Evolutionary conservation across 2,888 invertebrate genomes (phyloP).

Genomic region (Phalera bucephala): DNA sequence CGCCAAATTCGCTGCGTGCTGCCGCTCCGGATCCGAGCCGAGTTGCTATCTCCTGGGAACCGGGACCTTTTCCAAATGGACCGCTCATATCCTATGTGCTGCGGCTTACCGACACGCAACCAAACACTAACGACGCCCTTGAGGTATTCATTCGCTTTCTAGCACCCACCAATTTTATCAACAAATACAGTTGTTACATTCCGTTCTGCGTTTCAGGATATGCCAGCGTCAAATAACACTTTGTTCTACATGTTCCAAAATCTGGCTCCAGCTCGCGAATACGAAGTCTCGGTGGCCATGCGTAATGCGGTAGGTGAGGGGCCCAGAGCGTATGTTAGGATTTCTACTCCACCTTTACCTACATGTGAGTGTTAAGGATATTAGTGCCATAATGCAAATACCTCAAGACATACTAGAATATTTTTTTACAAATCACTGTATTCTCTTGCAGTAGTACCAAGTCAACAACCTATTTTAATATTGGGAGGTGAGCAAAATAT

Average conservation of each 20-base stretch:
- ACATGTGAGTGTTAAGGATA: constrained; percentile 73
- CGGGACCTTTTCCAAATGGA: constrained; percentile 93
- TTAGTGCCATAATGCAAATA: no score
- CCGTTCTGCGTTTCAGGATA: constrained; percentile 88
- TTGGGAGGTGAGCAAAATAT: constrained; percentile 87
- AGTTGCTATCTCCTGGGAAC: constrained; percentile 94
- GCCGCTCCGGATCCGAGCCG: constrained; percentile 91
- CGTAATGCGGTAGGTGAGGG: constrained; percentile 91
- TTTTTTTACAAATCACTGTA: no score
- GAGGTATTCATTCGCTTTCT: no score
- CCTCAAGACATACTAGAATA: no score
- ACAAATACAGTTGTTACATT: no score
- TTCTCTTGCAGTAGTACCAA: constrained; percentile 82
- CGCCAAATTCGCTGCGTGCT: constrained; percentile 89
- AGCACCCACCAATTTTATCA: no score
- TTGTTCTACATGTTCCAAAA: constrained; percentile 91
- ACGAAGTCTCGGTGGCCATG: constrained; percentile 91
- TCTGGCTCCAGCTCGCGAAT: constrained; percentile 87
- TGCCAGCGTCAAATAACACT: constrained; percentile 87
- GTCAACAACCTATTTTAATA: constrained; percentile 87
- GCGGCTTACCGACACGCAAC: constrained; percentile 83
- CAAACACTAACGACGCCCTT: constrained; percentile 84
- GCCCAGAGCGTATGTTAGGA: constrained; percentile 85
- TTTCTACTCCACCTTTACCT: constrained; percentile 87
- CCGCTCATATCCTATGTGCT: constrained; percentile 94